Conservation (phyloP, 1,140 invertebrate species). For the Drosophila murphyi region DNA sequence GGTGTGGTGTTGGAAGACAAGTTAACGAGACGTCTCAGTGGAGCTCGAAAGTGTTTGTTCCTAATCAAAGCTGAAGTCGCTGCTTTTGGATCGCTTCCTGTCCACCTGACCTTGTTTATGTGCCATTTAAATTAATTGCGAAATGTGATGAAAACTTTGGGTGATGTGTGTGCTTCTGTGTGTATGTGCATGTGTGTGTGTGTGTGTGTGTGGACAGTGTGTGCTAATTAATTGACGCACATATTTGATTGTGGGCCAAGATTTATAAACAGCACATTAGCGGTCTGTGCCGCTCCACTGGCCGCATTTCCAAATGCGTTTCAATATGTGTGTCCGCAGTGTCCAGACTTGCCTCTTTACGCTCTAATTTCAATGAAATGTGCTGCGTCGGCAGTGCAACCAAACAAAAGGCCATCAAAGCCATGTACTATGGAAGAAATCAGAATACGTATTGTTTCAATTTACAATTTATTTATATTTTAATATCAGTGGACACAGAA, state of each 20-base stretch:
- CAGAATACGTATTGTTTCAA: too few relatives aligned
- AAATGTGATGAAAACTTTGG: constrained; percentile 74
- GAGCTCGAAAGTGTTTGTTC: constrained; percentile 71
- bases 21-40: constrained; percentile 74
- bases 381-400: constrained; percentile 20
- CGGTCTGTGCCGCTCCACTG: constrained; percentile 28
- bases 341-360: constrained; percentile 40
- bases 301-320: constrained; percentile 40
- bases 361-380: constrained; percentile 49
- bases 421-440: background rate
- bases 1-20: constrained; percentile 30
- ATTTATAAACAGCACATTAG: constrained; percentile 62
- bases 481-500: too few relatives aligned
- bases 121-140: constrained; percentile 76
- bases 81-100: constrained; percentile 21
- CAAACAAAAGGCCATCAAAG: constrained; percentile 46
- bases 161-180: constrained; percentile 33
- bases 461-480: too few relatives aligned
- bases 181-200: constrained; percentile 3
- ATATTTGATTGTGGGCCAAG: constrained; percentile 63
- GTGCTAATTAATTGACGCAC: constrained; percentile 71
- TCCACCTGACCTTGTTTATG: constrained; percentile 51
- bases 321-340: constrained; percentile 36
- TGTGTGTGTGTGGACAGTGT: constrained; percentile 10
- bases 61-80: constrained; percentile 66